Evolutionary conservation across 2,113 vertebrate species (phyloP).

Genomic region (Anoplopoma fimbria): DNA sequence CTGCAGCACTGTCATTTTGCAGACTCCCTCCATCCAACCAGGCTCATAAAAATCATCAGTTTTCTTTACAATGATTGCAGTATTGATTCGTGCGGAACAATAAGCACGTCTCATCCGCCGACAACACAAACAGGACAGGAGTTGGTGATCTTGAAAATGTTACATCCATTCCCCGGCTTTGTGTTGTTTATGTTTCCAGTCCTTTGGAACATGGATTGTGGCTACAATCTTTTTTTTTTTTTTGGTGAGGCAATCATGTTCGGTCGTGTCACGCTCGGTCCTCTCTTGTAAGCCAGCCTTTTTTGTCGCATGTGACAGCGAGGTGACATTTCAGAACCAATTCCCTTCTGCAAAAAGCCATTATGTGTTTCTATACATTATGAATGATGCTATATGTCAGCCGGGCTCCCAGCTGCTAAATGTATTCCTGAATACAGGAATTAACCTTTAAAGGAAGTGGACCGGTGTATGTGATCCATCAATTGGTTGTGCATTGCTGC

Average conservation of each 20-base stretch:
- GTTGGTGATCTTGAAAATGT: no score
- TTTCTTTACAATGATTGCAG: neutral
- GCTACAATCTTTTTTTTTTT: no score
- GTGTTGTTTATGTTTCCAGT: neutral
- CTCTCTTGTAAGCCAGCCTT: neutral
- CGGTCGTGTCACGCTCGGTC: no score
- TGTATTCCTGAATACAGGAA: conserved; percentile 2
- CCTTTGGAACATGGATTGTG: neutral
- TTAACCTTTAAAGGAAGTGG: conserved; percentile 19
- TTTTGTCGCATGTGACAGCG: neutral
- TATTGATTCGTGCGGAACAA: conserved; percentile 28
- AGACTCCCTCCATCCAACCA: neutral
- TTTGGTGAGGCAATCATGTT: neutral
- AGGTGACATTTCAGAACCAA: conserved; percentile 32
- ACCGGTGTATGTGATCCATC: neutral
- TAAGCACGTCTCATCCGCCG: conserved; percentile 10
- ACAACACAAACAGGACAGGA: neutral
- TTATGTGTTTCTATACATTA: conserved; percentile 31
- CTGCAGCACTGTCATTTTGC: conserved; percentile 14
- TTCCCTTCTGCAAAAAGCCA: neutral
- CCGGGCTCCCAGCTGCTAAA: conserved; percentile 10
- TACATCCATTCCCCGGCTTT: neutral
- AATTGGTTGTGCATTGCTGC: neutral
- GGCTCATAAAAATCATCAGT: conserved; percentile 14
- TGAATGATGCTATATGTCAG: conserved; percentile 35